phyloP scores from a whole-genome alignment of 2,113 vertebrate genomes.

The Eulacestoma nigropectus region DNA sequence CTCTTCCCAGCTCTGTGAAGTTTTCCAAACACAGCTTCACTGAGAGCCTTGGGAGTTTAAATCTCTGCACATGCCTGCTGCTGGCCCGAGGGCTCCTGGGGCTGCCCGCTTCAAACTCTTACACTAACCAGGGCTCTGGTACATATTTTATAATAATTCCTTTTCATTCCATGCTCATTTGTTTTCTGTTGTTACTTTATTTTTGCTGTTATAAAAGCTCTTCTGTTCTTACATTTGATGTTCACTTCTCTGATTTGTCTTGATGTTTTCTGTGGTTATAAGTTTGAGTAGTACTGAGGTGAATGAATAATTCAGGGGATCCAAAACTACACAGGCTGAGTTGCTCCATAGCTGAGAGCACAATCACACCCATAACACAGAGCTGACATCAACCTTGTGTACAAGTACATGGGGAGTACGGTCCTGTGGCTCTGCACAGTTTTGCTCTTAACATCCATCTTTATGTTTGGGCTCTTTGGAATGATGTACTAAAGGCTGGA shows the following conservation, averaged over 20 bases:
- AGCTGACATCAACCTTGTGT: slow-evolving; percentile 23
- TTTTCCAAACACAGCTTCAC: neutral
- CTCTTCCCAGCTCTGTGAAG: neutral
- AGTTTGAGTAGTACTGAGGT: neutral
- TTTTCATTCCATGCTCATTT: neutral
- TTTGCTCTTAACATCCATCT: neutral
- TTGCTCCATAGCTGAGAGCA: slow-evolving; percentile 1
- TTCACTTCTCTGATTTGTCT: neutral
- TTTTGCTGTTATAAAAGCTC: neutral
- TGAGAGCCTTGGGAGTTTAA: neutral
- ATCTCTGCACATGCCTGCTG: rapidly evolving
- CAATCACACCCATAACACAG: neutral
- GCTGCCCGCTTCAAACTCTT: neutral
- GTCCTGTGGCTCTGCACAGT: neutral
- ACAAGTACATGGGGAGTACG: neutral
- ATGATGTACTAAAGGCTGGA: neutral
- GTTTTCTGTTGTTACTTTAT: neutral
- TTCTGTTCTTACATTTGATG: neutral
- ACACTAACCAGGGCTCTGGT: neutral
- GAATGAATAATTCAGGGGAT: neutral
- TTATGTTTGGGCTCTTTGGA: neutral
- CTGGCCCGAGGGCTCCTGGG: neutral
- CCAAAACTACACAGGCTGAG: neutral
- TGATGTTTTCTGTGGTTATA: neutral
- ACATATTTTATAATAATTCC: neutral